Evolutionary conservation across 2,888 invertebrate species (phyloP).

Genomic region (Tuberolachnus salignus): DNA sequence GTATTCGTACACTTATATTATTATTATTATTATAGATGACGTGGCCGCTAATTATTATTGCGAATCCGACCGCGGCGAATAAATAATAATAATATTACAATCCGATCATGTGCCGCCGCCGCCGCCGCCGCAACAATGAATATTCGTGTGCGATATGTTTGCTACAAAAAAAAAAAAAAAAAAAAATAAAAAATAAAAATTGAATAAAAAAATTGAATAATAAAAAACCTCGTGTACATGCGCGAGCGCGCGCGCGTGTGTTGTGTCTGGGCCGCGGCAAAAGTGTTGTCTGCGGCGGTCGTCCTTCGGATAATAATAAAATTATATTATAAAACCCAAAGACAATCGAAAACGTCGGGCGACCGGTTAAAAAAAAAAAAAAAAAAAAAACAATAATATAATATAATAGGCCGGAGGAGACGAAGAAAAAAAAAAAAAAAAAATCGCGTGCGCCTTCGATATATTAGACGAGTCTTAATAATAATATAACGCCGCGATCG

Average conservation of each 20-base stretch:
- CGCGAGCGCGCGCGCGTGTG: not conserved
- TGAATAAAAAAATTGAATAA: too few relatives aligned
- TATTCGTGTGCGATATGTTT: conserved; percentile 35
- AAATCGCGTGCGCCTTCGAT: not conserved
- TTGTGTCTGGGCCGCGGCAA: not conserved
- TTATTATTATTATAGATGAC: not conserved
- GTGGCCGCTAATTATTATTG: conserved; percentile 32
- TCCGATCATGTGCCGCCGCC: conserved; percentile 28
- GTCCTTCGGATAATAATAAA: conserved; percentile 28
- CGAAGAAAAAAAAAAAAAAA: not conserved
- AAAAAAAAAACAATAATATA: not conserved
- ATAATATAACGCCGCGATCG: too few relatives aligned
- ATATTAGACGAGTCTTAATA: too few relatives aligned
- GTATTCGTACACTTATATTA: not conserved
- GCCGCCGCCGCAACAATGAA: conserved; percentile 14
- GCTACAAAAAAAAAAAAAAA: conserved; percentile 5
- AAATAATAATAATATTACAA: not conserved
- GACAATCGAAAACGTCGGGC: conserved; percentile 30
- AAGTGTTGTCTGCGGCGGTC: not conserved
- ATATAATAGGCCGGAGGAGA: not conserved
- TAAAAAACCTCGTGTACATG: not conserved
- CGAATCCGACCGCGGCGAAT: conserved; percentile 25
- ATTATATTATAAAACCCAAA: conserved; percentile 1
- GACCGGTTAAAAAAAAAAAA: conserved; percentile 8
- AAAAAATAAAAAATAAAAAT: not conserved